A percentile compares a stretch with the other conserved stretches of the same genome.
Evolutionary conservation across 2,113 vertebrate genomes (phyloP).

Genomic region (Labeo rohita): DNA sequence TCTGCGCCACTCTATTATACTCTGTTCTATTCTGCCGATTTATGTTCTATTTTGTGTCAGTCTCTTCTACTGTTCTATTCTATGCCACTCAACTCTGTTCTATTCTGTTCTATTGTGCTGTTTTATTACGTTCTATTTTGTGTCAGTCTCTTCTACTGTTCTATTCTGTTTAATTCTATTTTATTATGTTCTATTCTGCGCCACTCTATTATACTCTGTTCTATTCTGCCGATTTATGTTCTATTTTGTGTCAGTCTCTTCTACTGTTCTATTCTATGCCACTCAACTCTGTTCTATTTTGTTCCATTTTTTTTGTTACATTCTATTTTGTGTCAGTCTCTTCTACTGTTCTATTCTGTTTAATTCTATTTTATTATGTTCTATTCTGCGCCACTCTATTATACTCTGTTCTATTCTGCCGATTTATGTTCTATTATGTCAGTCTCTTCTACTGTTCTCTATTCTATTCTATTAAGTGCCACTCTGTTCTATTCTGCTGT

Average conservation of each 20-base stretch:
- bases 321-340: neutral
- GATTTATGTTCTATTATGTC: neutral
- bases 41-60: neutral
- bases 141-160: no score
- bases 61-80: no score
- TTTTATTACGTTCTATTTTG: neutral
- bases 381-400: neutral
- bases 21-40: neutral
- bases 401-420: neutral
- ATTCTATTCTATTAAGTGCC: no score
- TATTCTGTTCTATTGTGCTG: no score
- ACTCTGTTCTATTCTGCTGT: no score
- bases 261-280: no score
- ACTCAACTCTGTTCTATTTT: no score
- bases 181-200: neutral
- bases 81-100: no score
- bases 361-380: neutral
- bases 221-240: neutral
- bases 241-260: neutral
- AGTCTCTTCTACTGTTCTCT: no score
- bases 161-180: neutral
- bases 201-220: neutral
- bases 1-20: neutral
- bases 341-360: neutral
- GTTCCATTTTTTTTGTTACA: no score